Conservation (phyloP, 2,797 vertebrate genomes). For the Sylvia borin region DNA sequence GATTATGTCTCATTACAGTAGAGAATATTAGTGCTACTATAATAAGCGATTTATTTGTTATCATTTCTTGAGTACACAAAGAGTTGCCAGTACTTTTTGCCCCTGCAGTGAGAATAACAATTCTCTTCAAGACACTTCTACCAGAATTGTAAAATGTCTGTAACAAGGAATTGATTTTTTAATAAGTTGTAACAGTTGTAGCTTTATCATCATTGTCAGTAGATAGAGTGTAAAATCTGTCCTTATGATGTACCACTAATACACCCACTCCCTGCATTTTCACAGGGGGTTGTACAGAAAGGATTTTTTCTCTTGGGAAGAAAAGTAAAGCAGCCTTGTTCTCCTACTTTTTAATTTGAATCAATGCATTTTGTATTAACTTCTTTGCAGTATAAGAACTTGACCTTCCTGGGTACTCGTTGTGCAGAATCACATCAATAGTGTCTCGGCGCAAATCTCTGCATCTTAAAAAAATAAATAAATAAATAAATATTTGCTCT, state of each 20-base stretch:
- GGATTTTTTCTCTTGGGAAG: not conserved
- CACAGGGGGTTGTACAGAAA: not conserved
- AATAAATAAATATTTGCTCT: not conserved
- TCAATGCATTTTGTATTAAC: not conserved
- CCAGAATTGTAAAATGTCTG: not conserved
- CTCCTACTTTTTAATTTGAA: not conserved
- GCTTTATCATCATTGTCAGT: not conserved
- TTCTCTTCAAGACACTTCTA: not conserved
- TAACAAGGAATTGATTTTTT: slow-evolving; percentile 18
- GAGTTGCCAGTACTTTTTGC: not conserved
- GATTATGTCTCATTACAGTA: not conserved
- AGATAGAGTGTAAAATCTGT: not conserved
- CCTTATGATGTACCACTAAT: not conserved
- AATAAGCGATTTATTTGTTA: not conserved
- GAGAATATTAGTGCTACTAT: not conserved
- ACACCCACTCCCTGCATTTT: not conserved
- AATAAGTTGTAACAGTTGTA: not conserved
- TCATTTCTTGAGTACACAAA: not conserved
- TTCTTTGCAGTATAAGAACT: not conserved
- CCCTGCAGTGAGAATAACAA: not conserved
- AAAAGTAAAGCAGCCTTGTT: not conserved
- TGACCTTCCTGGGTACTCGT: not conserved
- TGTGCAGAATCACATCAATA: not conserved
- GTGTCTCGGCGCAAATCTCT: not conserved
- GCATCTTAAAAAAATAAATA: not conserved